These are phyloP conservation scores for Anseranas semipalmata DNA, from an alignment of 2,113 vertebrate genomes.

Conservation along the genomic window DNA sequence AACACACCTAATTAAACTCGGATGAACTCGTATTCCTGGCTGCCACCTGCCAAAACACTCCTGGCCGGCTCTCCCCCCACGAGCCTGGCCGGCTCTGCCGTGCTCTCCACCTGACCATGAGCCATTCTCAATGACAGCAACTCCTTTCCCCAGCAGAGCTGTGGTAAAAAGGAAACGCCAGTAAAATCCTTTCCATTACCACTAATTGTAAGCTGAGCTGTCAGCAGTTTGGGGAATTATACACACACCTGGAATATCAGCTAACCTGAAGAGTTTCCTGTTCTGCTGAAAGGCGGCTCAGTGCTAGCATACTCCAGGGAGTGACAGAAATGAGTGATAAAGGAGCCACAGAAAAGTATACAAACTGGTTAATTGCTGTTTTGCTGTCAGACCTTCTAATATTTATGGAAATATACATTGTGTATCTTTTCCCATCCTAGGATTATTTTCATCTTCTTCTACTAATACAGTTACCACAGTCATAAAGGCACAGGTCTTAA, in stretches of 20 bases:
- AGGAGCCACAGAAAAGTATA: not conserved
- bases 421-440: not conserved
- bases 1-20: constrained; percentile 57
- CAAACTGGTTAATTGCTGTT: not conserved
- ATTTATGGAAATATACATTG: not conserved
- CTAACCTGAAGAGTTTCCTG: constrained; percentile 56
- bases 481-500: not conserved
- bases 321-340: constrained; percentile 15
- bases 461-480: not conserved
- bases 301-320: constrained; percentile 32
- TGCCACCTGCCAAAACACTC: constrained; percentile 56
- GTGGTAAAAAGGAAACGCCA: not conserved
- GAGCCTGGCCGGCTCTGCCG: not conserved
- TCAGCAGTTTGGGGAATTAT: constrained; percentile 70
- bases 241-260: constrained; percentile 62
- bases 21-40: constrained; percentile 46
- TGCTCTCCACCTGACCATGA: not conserved
- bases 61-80: not conserved
- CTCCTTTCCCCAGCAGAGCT: constrained; percentile 44
- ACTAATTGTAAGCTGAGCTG: constrained; percentile 60
- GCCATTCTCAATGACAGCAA: constrained; percentile 30
- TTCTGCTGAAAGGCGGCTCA: constrained; percentile 39
- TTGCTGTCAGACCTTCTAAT: not conserved
- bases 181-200: constrained; percentile 48
- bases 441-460: not conserved